phyloP scores from a whole-genome alignment of 2,797 vertebrate genomes.

The Muraenolepis orangiensis region DNA sequence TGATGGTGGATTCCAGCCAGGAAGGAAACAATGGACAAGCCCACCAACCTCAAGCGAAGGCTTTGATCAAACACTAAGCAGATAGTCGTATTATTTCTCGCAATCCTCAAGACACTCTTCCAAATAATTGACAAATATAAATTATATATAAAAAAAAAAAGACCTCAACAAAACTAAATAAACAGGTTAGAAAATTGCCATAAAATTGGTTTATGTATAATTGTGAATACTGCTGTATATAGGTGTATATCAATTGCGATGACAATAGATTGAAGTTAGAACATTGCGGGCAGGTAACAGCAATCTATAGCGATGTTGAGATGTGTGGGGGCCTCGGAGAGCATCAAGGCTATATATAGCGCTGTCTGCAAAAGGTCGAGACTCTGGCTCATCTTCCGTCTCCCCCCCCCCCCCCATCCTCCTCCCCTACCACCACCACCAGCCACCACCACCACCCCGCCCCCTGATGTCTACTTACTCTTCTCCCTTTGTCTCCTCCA shows the following conservation, averaged over 20 bases:
- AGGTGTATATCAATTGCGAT: too few species aligned
- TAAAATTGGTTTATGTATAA: too few species aligned
- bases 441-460: too few species aligned
- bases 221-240: too few species aligned
- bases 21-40: background rate
- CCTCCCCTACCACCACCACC: too few species aligned
- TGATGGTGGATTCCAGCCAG: constrained; percentile 9
- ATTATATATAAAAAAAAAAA: too few species aligned
- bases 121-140: too few species aligned
- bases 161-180: too few species aligned
- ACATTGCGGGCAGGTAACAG: too few species aligned
- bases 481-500: constrained; percentile 23
- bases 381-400: background rate
- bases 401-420: background rate
- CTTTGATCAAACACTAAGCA: constrained; percentile 31
- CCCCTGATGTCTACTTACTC: background rate
- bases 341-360: background rate
- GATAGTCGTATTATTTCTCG: constrained; percentile 11
- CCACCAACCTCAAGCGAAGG: constrained; percentile 11
- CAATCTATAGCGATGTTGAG: background rate
- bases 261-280: too few species aligned
- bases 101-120: too few species aligned
- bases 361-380: background rate
- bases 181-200: too few species aligned
- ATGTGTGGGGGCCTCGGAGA: background rate